These are phyloP conservation scores for Geopemphigus sp. DNA, from an alignment of 1,140 invertebrate genomes.

Conservation along the genomic window DNA sequence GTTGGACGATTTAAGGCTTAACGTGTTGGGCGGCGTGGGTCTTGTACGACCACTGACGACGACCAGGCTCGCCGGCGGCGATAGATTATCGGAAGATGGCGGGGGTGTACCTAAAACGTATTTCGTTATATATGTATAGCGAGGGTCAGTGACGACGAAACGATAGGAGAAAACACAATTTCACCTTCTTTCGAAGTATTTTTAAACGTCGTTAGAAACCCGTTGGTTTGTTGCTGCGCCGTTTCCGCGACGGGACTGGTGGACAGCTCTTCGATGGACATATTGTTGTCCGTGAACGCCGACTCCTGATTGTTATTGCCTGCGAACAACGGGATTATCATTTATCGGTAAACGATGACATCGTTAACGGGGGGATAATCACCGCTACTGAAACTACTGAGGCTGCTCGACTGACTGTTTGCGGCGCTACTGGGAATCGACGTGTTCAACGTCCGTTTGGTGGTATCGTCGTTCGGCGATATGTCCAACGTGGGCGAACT, in stretches of 20 bases:
- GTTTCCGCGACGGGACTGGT: slow-evolving; percentile 34
- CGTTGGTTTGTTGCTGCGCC: slow-evolving; percentile 22
- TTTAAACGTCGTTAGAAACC: slow-evolving; percentile 24
- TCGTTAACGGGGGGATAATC: too few relatives aligned
- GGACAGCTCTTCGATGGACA: slow-evolving; percentile 40
- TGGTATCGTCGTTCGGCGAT: slow-evolving; percentile 51
- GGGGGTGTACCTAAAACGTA: slow-evolving; percentile 21
- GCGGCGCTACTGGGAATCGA: slow-evolving; percentile 53
- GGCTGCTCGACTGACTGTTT: slow-evolving; percentile 57
- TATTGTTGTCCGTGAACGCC: slow-evolving; percentile 22
- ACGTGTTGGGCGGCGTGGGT: slow-evolving; percentile 76
- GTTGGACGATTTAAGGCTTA: slow-evolving; percentile 63
- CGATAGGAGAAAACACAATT: neutral
- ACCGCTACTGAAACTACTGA: slow-evolving; percentile 65
- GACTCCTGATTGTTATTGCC: slow-evolving; percentile 47
- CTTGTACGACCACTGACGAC: slow-evolving; percentile 57
- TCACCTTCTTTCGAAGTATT: slow-evolving; percentile 33
- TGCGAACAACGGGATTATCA: too few relatives aligned
- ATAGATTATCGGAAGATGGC: slow-evolving; percentile 5
- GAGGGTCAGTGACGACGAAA: neutral
- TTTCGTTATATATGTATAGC: too few relatives aligned
- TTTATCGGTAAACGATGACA: too few relatives aligned
- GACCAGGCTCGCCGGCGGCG: neutral
- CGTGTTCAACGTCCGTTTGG: slow-evolving; percentile 36
- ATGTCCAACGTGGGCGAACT: slow-evolving; percentile 56